phyloP scores from a whole-genome alignment of 2,113 vertebrate species.

The Xyrauchen texanus region DNA sequence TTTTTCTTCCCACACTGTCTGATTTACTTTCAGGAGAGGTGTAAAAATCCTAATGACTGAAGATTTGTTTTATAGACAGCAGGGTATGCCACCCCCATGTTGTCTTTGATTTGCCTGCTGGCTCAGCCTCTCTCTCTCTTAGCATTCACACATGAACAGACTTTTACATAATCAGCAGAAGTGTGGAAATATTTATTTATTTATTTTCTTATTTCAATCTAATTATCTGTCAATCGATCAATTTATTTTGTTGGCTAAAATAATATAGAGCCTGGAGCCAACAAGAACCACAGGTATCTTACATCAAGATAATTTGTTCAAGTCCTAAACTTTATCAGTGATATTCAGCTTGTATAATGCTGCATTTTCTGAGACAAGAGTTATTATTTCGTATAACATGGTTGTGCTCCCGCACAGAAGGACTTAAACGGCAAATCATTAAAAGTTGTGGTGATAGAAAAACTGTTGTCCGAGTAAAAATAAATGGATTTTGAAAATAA shows the following conservation, averaged over 20 bases:
- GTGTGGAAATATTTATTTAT: slow-evolving; percentile 34
- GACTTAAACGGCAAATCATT: background rate
- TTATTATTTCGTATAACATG: background rate
- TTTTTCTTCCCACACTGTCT: slow-evolving; percentile 9
- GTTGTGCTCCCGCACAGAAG: background rate
- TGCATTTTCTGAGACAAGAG: too few relatives aligned
- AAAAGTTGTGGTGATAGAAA: background rate
- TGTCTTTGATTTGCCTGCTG: slow-evolving; percentile 36
- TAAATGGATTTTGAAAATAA: background rate
- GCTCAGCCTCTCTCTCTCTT: background rate
- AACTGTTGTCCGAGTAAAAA: background rate
- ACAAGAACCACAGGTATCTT: background rate
- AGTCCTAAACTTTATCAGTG: background rate
- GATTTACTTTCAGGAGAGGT: slow-evolving; percentile 35
- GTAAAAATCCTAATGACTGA: slow-evolving; percentile 18
- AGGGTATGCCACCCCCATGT: slow-evolving; percentile 22
- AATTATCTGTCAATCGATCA: background rate
- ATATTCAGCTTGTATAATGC: background rate
- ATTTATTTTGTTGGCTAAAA: slow-evolving; percentile 20
- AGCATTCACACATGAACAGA: slow-evolving; percentile 40
- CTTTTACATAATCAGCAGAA: slow-evolving; percentile 42
- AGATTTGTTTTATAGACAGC: slow-evolving; percentile 23
- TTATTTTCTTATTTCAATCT: slow-evolving; percentile 15
- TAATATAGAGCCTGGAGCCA: background rate
- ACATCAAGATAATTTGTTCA: background rate